Percentiles rank a stretch among this genome's conserved stretches.
Conservation (phyloP, 1,140 invertebrate genomes). For the Philopotamus ludificatus region DNA sequence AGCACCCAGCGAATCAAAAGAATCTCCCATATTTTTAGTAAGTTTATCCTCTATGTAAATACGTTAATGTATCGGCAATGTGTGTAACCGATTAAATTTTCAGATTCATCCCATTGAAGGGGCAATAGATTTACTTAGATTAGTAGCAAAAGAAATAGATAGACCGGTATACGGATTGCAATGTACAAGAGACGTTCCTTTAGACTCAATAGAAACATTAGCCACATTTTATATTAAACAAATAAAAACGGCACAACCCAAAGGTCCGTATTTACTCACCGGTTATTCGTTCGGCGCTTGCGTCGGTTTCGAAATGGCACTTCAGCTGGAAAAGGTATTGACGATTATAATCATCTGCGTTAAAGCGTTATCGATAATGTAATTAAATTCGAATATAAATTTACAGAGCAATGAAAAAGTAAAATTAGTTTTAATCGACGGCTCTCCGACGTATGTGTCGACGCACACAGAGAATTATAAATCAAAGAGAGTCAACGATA, state of each 20-base stretch:
- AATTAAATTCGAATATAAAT: conserved; percentile 5
- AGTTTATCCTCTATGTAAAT: background rate
- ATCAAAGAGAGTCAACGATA: conserved; percentile 52
- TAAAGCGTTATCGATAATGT: background rate
- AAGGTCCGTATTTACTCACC: conserved; percentile 81
- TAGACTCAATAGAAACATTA: conserved; percentile 69
- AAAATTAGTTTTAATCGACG: conserved; percentile 83
- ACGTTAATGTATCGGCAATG: background rate
- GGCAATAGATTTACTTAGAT: conserved; percentile 66
- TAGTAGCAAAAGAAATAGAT: conserved; percentile 68
- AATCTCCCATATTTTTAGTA: conserved; percentile 56
- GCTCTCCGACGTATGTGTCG: conserved; percentile 86
- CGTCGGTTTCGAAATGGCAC: conserved; percentile 90
- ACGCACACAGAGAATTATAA: conserved; percentile 71
- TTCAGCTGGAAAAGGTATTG: conserved; percentile 68
- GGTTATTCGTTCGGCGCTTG: conserved; percentile 95
- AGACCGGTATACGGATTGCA: conserved; percentile 88
- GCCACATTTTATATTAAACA: conserved; percentile 79
- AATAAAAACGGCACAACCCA: conserved; percentile 73
- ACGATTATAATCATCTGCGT: conserved; percentile 3
- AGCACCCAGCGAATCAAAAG: conserved; percentile 45
- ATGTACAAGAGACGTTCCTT: conserved; percentile 74
- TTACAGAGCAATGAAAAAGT: conserved; percentile 57
- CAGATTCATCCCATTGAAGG: conserved; percentile 93
- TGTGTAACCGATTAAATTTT: background rate